Evolutionary conservation across 2,113 vertebrate genomes (phyloP), one percentile per base, ranked within the genome.

Genomic region (Aramus guarauna): DNA sequence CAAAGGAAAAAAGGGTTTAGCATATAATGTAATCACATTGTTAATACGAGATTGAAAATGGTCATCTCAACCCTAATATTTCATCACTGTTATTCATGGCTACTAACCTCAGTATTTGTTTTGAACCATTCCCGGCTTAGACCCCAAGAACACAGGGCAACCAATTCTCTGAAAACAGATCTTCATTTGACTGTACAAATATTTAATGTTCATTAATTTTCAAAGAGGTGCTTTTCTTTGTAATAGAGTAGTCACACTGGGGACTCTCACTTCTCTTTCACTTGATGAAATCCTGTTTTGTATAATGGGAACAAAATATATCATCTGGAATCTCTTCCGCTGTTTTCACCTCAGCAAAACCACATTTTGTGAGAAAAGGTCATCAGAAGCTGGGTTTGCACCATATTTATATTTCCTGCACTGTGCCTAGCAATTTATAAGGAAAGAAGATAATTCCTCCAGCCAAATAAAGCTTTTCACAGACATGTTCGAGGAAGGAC

Each of bases 141-240:
- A 82, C 79, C n/a, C 8, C 34, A 80, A 93, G 91, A 97, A 89
- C 52, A 92, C 8, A 83, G 77, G 39, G 63, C 63, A 88, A 63
- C 59, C 27, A 58, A 20, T 88, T 88, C 81, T 63, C 66, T 89
- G 92, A 95, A 96, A 76, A 88, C 68, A 87, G 74, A 71, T 91
- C 85, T 85, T 71, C 71, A 63, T 74, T 71, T 96, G 74, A 86
- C 94, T 95, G 73, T 95, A 67, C 94, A 97, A 97, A 78, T 97
- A 97, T 96, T 97, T 95, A 91, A 94, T 94, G 79, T 96, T 96
- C 91, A 96, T 97, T 97, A 94, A 94, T 97, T 96, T 97, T 96
- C 87, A 89, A 97, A 95, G 82, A 94, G n/a, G 73, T 69, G 64
- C 84, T 94, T 97, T 89, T 92, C 90, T 92, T 95, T 94, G 73